These are phyloP conservation scores for Eidolon helvum DNA, from an alignment of 2,113 vertebrate species.

Conservation along the genomic window DNA sequence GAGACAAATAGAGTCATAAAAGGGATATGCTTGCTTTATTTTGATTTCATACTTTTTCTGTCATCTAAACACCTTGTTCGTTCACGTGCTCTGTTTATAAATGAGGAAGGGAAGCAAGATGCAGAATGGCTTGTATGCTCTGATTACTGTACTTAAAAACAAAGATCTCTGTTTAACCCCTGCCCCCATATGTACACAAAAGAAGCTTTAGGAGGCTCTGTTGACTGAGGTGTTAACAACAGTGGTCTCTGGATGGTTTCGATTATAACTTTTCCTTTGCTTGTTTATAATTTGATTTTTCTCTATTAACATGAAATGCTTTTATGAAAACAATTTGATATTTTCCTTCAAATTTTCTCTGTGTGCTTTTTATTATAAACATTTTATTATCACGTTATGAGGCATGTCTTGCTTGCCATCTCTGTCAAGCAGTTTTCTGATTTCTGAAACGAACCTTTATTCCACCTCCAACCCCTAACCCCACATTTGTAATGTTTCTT, in stretches of 20 bases:
- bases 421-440: neutral
- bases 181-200: neutral
- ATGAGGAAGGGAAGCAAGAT: neutral
- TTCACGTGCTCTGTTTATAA: neutral
- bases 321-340: neutral
- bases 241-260: neutral
- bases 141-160: neutral
- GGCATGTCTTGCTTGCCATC: neutral
- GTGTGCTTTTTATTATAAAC: neutral
- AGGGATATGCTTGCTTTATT: neutral
- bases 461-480: neutral
- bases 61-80: neutral
- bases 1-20: neutral
- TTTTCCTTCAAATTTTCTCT: neutral
- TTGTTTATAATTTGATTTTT: neutral
- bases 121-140: neutral
- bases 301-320: neutral
- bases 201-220: neutral
- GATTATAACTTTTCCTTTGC: neutral
- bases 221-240: neutral
- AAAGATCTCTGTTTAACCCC: neutral
- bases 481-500: neutral
- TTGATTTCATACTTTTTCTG: constrained; percentile 1
- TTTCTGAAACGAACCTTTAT: neutral
- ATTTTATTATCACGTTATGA: neutral